phyloP scores from a whole-genome alignment of 2,113 vertebrate genomes.

The Prolemur simus region DNA sequence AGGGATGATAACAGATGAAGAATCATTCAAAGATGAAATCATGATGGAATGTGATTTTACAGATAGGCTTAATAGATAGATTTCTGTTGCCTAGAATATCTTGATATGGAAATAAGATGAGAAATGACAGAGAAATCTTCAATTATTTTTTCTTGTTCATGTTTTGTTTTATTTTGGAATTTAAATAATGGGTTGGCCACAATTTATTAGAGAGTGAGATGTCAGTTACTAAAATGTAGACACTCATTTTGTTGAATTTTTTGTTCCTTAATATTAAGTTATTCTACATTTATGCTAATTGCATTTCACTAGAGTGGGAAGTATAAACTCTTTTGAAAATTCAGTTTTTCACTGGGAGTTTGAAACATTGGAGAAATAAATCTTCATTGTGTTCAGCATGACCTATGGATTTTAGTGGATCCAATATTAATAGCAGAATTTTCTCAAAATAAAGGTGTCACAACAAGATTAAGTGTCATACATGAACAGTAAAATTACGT shows the following conservation, averaged over 20 bases:
- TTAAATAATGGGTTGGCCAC: neutral
- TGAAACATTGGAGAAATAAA: neutral
- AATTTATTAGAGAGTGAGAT: neutral
- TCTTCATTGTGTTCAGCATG: neutral
- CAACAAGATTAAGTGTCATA: neutral
- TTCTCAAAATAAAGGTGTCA: neutral
- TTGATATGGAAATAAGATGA: neutral
- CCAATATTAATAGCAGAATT: neutral
- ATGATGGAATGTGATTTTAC: neutral
- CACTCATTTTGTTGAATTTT: neutral
- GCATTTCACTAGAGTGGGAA: neutral
- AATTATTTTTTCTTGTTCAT: neutral
- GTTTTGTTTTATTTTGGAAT: neutral
- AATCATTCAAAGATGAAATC: neutral
- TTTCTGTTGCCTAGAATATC: neutral
- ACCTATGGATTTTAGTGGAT: neutral
- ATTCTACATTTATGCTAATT: neutral
- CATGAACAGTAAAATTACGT: neutral
- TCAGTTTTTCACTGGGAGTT: neutral
- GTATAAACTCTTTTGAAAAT: neutral
- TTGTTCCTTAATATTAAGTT: neutral
- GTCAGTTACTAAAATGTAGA: neutral
- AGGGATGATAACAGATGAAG: neutral
- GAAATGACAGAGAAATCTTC: neutral
- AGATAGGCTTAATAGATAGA: neutral